A percentile compares a stretch with the other conserved stretches of the same genome.
Evolutionary conservation across 2,888 invertebrate genomes (phyloP).

Genomic region (Odontocolon sp.): DNA sequence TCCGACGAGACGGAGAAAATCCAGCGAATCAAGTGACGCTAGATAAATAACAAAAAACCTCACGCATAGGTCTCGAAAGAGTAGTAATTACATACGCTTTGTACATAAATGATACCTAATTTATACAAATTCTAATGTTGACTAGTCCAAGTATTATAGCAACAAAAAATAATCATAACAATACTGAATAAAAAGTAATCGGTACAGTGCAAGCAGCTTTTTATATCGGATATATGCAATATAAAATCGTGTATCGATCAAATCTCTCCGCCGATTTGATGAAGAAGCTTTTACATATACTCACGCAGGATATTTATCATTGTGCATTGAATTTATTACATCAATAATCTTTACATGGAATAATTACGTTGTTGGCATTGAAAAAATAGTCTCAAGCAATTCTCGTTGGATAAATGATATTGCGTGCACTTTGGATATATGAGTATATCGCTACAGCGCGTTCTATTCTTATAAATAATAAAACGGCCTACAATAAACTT

Average conservation of each 20-base stretch:
- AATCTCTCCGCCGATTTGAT: neutral
- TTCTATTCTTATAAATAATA: constrained; percentile 58
- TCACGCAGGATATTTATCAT: constrained; percentile 47
- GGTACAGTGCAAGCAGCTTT: no score
- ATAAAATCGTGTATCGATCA: no score
- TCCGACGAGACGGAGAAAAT: constrained; percentile 85
- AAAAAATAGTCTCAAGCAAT: constrained; percentile 69
- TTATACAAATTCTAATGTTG: constrained; percentile 35
- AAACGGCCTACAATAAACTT: constrained; percentile 62
- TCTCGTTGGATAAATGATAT: constrained; percentile 60
- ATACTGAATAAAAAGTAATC: no score
- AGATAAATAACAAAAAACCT: neutral
- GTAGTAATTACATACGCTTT: constrained; percentile 19
- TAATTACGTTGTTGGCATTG: constrained; percentile 66
- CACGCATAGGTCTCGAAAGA: constrained; percentile 4
- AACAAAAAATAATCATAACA: no score
- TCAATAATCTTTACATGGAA: constrained; percentile 63
- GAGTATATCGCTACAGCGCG: constrained; percentile 42
- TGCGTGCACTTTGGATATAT: constrained; percentile 61
- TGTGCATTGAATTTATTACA: constrained; percentile 67
- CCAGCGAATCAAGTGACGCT: constrained; percentile 66
- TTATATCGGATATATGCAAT: no score
- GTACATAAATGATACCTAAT: constrained; percentile 51
- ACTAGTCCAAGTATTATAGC: constrained; percentile 32
- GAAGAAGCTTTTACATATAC: constrained; percentile 2